Percentiles rank a stretch among this genome's conserved stretches.
Conservation (phyloP, 1,140 invertebrate species). For the Chymomyza costata region DNA sequence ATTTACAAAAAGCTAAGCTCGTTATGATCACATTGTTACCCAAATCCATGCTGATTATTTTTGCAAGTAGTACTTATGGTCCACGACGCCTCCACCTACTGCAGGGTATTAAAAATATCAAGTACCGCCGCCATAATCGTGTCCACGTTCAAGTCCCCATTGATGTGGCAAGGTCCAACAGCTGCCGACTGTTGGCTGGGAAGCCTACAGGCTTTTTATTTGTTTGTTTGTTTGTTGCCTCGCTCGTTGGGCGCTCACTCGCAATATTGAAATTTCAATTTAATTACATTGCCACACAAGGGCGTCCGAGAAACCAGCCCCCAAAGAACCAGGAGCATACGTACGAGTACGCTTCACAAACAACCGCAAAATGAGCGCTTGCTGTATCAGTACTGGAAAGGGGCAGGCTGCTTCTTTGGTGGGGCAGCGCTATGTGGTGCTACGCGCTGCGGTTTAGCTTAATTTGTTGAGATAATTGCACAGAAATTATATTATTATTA, state of each 20-base stretch:
- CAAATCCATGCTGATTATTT: too few species aligned
- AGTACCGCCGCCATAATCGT: too few species aligned
- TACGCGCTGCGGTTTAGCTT: constrained; percentile 60
- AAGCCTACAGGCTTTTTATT: background rate
- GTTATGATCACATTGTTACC: too few species aligned
- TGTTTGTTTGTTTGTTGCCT: background rate
- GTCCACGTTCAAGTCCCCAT: too few species aligned
- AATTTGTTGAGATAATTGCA: constrained; percentile 72
- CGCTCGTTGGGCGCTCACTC: constrained; percentile 21
- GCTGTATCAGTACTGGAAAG: too few species aligned
- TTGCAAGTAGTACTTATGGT: too few species aligned
- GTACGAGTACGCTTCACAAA: constrained; percentile 21
- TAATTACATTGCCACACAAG: constrained; percentile 57
- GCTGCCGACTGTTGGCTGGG: constrained; percentile 17
- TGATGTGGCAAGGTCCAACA: constrained; percentile 20
- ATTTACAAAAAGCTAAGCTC: too few species aligned
- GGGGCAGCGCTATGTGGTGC: too few species aligned
- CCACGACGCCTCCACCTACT: too few species aligned
- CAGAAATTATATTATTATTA: constrained; percentile 70
- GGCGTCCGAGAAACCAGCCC: constrained; percentile 30
- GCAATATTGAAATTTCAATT: constrained; percentile 74
- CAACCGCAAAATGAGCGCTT: constrained; percentile 54
- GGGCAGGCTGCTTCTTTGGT: too few species aligned
- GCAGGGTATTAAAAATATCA: background rate
- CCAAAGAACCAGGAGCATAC: constrained; percentile 13